These are phyloP conservation scores for Onthophagus taurus DNA, from an alignment of 1,140 invertebrate genomes.

Conservation along the genomic window DNA sequence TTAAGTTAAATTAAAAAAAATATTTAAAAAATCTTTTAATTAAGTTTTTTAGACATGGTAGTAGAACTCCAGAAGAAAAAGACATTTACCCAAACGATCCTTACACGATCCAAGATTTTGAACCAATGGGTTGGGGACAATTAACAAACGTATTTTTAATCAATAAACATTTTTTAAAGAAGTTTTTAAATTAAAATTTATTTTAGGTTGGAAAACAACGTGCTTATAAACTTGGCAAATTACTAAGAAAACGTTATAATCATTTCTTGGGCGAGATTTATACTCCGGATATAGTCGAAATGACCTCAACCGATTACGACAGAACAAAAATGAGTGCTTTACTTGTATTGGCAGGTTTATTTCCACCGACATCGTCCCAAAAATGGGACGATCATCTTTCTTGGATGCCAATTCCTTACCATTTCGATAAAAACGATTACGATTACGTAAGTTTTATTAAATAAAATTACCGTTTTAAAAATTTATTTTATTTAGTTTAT, in stretches of 20 bases:
- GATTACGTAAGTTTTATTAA: conserved; percentile 39
- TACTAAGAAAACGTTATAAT: conserved; percentile 50
- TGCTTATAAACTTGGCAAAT: conserved; percentile 53
- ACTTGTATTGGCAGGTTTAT: conserved; percentile 44
- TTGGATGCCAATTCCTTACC: conserved; percentile 49
- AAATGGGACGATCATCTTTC: conserved; percentile 32
- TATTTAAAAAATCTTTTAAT: not conserved
- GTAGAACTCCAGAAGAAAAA: conserved; percentile 28
- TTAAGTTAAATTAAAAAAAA: not conserved
- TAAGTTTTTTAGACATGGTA: conserved; percentile 31
- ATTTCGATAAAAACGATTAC: conserved; percentile 34
- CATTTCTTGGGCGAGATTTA: conserved; percentile 51
- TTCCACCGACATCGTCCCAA: conserved; percentile 38
- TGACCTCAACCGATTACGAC: conserved; percentile 38
- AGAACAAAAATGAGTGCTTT: conserved; percentile 51
- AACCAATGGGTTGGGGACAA: conserved; percentile 28
- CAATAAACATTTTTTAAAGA: not conserved
- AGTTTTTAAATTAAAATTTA: not conserved
- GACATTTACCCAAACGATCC: conserved; percentile 28
- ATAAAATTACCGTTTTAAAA: not conserved
- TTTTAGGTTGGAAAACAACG: conserved; percentile 36
- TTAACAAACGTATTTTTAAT: conserved; percentile 27
- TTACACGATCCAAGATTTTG: conserved; percentile 24
- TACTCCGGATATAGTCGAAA: conserved; percentile 37
- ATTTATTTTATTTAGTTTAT: conserved; percentile 18